Conservation (phyloP, 2,113 vertebrate species). For the Pitta sordida region DNA sequence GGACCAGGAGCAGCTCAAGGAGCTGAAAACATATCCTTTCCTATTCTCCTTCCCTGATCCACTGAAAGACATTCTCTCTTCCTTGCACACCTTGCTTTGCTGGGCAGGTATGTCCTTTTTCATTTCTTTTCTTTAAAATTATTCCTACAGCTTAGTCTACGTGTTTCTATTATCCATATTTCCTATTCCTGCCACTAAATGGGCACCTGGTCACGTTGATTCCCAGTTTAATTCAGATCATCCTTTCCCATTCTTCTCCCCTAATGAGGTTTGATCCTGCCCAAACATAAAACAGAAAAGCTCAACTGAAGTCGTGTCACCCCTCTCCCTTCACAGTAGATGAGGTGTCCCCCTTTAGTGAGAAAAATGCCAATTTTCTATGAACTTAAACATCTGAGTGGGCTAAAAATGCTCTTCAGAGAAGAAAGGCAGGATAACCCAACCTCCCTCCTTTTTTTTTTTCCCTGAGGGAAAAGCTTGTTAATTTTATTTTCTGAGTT, state of each 20-base stretch:
- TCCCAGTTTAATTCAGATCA: background rate
- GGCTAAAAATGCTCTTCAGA: background rate
- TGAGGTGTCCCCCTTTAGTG: background rate
- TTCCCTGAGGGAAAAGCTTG: background rate
- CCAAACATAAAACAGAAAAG: background rate
- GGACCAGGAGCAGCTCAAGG: background rate
- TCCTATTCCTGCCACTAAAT: background rate
- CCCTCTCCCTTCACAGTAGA: background rate
- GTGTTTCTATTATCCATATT: background rate
- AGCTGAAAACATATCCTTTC: background rate
- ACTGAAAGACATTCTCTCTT: background rate
- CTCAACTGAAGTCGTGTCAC: background rate
- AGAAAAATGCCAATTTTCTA: background rate
- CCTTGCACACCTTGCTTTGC: background rate
- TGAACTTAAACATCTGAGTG: background rate
- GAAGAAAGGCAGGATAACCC: background rate
- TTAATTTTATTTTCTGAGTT: conserved; percentile 22
- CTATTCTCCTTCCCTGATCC: background rate
- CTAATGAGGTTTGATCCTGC: background rate
- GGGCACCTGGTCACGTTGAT: background rate
- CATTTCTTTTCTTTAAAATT: background rate
- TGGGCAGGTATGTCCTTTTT: background rate
- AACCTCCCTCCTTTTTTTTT: background rate
- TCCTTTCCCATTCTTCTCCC: background rate
- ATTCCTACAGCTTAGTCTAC: background rate